phyloP scores from a whole-genome alignment of 2,113 vertebrate genomes.

The Cygnus buccinator region DNA sequence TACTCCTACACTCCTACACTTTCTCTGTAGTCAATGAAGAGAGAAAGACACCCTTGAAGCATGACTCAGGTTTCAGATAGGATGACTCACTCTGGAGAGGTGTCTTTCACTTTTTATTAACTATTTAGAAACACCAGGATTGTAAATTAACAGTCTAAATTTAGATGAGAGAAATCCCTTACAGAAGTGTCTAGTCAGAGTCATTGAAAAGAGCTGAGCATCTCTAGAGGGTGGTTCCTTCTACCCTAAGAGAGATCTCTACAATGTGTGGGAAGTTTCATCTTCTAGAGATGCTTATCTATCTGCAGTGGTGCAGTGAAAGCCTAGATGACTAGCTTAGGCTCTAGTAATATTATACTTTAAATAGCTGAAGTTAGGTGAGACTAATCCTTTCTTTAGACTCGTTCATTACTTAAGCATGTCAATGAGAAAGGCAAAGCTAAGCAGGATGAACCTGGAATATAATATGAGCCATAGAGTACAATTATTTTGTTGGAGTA shows the following conservation, averaged over 20 bases:
- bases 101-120: conserved; percentile 43
- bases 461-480: neutral
- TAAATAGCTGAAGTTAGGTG: neutral
- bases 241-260: neutral
- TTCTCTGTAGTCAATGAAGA: conserved; percentile 60
- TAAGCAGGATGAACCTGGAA: neutral
- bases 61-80: conserved; percentile 53
- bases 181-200: neutral
- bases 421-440: neutral
- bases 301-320: neutral
- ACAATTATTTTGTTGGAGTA: neutral
- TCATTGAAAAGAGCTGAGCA: neutral
- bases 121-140: conserved; percentile 10
- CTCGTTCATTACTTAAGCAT: neutral
- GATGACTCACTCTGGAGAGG: conserved; percentile 24
- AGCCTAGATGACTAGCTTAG: neutral
- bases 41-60: conserved; percentile 23
- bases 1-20: conserved; percentile 40
- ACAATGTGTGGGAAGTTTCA: neutral
- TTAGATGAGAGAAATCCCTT: neutral
- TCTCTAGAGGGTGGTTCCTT: neutral
- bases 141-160: conserved; percentile 14
- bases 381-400: neutral
- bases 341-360: neutral
- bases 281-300: neutral